Percentiles rank a stretch among this genome's conserved stretches.
phyloP scores from a whole-genome alignment of 2,797 vertebrate species.

The Diglossa cyanea region DNA sequence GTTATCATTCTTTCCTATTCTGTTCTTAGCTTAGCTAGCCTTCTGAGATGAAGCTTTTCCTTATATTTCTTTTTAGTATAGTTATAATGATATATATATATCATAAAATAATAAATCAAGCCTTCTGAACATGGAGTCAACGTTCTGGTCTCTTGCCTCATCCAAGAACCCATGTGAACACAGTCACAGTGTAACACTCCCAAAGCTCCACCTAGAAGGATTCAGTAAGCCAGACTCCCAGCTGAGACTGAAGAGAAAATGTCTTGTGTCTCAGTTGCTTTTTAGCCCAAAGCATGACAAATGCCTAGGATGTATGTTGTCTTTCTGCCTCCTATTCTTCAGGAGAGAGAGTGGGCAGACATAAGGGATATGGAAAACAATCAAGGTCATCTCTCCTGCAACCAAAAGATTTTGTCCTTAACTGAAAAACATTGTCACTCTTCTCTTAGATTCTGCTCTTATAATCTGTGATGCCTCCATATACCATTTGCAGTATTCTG shows the following conservation, averaged over 20 bases:
- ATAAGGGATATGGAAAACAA: neutral
- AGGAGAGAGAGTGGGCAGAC: neutral
- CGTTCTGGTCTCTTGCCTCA: too few species aligned
- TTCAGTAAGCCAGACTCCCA: neutral
- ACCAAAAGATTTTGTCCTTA: neutral
- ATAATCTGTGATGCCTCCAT: neutral
- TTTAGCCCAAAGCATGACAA: neutral
- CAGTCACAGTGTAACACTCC: neutral
- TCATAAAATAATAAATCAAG: too few species aligned
- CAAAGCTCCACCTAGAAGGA: neutral
- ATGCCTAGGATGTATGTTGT: neutral
- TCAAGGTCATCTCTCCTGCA: neutral
- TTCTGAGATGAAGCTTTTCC: too few species aligned
- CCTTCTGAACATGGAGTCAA: too few species aligned
- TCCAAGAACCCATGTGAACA: too few species aligned
- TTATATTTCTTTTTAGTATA: too few species aligned
- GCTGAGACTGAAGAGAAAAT: neutral
- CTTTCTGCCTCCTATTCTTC: neutral
- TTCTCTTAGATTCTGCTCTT: neutral
- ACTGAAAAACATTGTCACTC: neutral
- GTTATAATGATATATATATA: too few species aligned
- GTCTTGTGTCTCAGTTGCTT: neutral
- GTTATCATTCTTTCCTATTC: too few species aligned
- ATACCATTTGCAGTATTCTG: neutral
- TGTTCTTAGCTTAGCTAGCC: too few species aligned